Percentiles rank a stretch among this genome's conserved stretches.
Evolutionary conservation across 1,140 invertebrate genomes (phyloP).

Genomic region (Zophobas morio): DNA sequence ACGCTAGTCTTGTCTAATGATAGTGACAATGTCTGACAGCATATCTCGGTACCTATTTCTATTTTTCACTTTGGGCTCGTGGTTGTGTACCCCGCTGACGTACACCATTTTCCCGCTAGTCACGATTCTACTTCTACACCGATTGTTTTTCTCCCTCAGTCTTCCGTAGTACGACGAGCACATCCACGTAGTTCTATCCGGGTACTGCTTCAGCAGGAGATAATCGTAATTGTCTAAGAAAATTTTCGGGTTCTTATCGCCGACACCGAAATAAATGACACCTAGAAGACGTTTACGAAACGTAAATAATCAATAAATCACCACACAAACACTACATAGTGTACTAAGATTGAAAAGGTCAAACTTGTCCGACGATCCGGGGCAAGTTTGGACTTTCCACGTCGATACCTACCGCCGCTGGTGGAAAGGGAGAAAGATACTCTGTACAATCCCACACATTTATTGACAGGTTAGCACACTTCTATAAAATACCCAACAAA

Average conservation of each 20-base stretch:
- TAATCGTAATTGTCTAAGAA: slow-evolving; percentile 57
- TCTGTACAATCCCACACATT: neutral
- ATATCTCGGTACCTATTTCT: slow-evolving; percentile 52
- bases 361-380: neutral
- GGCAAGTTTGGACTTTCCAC: too few species aligned
- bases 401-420: too few species aligned
- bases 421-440: neutral
- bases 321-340: slow-evolving; percentile 9
- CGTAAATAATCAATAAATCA: slow-evolving; percentile 1
- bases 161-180: slow-evolving; percentile 20
- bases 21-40: slow-evolving; percentile 50
- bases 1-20: slow-evolving; percentile 36
- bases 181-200: slow-evolving; percentile 28
- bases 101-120: slow-evolving; percentile 16
- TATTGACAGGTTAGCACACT: neutral
- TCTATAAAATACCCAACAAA: neutral
- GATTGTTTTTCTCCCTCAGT: slow-evolving; percentile 9
- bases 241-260: slow-evolving; percentile 57
- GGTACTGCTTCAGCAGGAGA: slow-evolving; percentile 49
- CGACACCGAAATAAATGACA: slow-evolving; percentile 33
- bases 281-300: slow-evolving; percentile 16
- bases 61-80: neutral
- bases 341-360: slow-evolving; percentile 11
- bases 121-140: slow-evolving; percentile 29
- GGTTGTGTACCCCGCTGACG: slow-evolving; percentile 16